Base-by-base conservation (phyloP, 2,888 invertebrate genomes). In the Temnothorax rugatulus region DNA sequence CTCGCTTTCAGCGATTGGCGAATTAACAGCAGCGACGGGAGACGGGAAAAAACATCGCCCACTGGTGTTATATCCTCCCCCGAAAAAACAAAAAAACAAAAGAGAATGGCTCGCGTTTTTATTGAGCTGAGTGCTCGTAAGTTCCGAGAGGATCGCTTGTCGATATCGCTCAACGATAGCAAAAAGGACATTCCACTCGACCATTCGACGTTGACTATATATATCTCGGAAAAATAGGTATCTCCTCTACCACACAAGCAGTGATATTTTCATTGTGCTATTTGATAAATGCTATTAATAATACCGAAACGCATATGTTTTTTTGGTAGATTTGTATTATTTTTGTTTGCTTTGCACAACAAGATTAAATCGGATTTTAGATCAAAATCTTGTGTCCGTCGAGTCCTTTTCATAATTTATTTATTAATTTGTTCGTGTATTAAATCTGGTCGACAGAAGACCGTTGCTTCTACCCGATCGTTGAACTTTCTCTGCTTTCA, bases 1-100 rank as follows among this genome's bases (percentile, higher is more conserved):
- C 77, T 77, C 77, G 77, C 69, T 68, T 69, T 69, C 68, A 68
- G 34, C 79, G 47, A 81, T 73, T 73, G 73, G 79, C 71, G 47
- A 73, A 81, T 81, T 81, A 81, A 81, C 79, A 81, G 59, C 25
- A 64, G 41, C 52, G 52, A 25, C 63, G 38, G 2, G 34, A 34
- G 47, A 9, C 5, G 29, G 21, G 15, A 44, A n/a, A 2, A 54
- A 21, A 47, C n/a, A 79, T 13, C 59, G 47, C 68, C 68, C 68
- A n/a, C 25, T 38, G 52, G 25, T 41, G 64, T 64, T 25, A 52
- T 77, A 38, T 41, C 59, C 25, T 52, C 18, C 7, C 4, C n/a
- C 8, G 0, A 0, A 38, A 11, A 11, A 18, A 25, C 3, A 25
- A 41, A 21, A 41, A 38, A 4, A 54, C 57, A 76, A 52, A 4